phyloP scores from a whole-genome alignment of 2,797 vertebrate species.

The Echiichthys vipera region DNA sequence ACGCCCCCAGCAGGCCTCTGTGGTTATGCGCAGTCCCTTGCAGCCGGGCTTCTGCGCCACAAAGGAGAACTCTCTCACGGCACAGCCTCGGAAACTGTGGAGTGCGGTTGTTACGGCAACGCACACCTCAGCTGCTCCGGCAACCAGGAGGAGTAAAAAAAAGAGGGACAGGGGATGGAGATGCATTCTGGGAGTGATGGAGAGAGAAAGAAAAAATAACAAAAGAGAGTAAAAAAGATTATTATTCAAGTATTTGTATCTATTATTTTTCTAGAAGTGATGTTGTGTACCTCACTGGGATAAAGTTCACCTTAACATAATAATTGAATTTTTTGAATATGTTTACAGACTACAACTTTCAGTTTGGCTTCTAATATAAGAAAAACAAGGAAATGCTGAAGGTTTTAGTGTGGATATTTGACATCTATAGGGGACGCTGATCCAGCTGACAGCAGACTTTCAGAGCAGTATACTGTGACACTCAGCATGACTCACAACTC shows the following conservation, averaged over 20 bases:
- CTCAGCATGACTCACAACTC: constrained; percentile 23
- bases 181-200: constrained; percentile 64
- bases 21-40: constrained; percentile 75
- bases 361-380: neutral
- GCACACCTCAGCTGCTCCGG: constrained; percentile 43
- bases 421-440: neutral
- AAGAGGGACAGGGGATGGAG: constrained; percentile 31
- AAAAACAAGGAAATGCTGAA: neutral
- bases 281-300: neutral
- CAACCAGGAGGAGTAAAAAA: constrained; percentile 66
- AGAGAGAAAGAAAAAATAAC: neutral
- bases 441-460: neutral
- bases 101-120: constrained; percentile 63
- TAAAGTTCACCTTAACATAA: neutral
- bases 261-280: neutral
- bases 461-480: neutral
- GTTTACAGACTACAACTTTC: neutral
- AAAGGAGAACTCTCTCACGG: constrained; percentile 83
- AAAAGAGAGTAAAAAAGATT: neutral
- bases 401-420: neutral
- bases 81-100: constrained; percentile 80
- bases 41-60: constrained; percentile 84
- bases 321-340: neutral
- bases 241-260: neutral
- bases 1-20: constrained; percentile 85